Evolutionary conservation across 2,113 vertebrate species (phyloP), one percentile per base, ranked within the genome.

Genomic region (Otocyon megalotis): DNA sequence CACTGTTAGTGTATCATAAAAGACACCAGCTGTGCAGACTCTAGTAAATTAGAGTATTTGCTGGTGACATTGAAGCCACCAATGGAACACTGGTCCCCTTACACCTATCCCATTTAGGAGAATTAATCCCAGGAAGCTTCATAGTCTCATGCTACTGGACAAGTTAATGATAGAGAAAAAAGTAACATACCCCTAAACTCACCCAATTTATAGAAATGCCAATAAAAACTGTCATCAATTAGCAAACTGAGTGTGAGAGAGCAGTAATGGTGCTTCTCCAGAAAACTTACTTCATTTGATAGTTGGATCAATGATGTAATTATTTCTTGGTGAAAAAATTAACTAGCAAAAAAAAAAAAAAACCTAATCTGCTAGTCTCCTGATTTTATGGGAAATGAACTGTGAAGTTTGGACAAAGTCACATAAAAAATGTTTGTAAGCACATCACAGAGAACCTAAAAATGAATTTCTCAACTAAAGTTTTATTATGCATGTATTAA

Each of bases 51-150:
- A 83, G 43, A 97, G 90, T 72, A 92, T 62, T 96, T 96, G 72
- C 82, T 96, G 92, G 95, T 97, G 94, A 97, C 77, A 96, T 20
- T 96, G 97, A 98, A 97, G 96, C 32, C 96, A 37, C 37, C 88
- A 97, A 94, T 87, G 98, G 93, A 87, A 74, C 19, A 10, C 54
- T 90, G 72, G 37, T 76, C 72, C 90, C 72, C 88, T 56, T 24
- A 58, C 24, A 89, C 89, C 94, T 97, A 89, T 96, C 81, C 93
- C 76, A 95, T 86, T 69, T 91, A 96, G 32, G 91, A 91, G 8
- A 94, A 86, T 83, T 95, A 98, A 80, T 69, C 82, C 83, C 58
- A 94, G 90, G 32, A 92, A 96, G 32, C 54, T 53, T 83, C 60
- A 15, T 56, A 90, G 80, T 94, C 80, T 71, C 16, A 95, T 67